Evolutionary conservation across 2,797 vertebrate genomes (phyloP).

Genomic region (Staurois parvus): DNA sequence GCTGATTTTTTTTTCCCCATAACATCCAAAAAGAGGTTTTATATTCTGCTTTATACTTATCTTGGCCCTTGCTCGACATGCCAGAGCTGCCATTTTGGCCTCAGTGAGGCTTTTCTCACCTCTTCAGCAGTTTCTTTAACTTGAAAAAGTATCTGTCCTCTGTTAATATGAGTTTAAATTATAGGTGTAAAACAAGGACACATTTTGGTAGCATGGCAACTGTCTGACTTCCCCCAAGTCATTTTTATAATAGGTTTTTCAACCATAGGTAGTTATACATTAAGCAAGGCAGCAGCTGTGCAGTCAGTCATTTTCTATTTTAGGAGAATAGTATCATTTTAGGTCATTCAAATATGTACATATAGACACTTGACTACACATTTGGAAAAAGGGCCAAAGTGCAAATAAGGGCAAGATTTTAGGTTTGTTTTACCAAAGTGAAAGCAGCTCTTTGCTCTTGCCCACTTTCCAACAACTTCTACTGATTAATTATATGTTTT

Average conservation of each 20-base stretch:
- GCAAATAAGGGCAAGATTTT: not conserved
- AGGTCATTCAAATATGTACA: constrained; percentile 3
- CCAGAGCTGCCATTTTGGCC: constrained; percentile 53
- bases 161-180: constrained; percentile 31
- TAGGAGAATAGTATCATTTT: not conserved
- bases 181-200: constrained; percentile 33
- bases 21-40: constrained; percentile 55
- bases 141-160: constrained; percentile 51
- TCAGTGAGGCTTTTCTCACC: constrained; percentile 55
- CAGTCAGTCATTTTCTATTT: constrained; percentile 11
- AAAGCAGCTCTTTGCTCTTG: not conserved
- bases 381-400: not conserved
- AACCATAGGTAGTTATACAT: not conserved
- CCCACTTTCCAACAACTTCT: not conserved
- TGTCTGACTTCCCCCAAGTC: not conserved
- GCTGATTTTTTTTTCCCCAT: constrained; percentile 1
- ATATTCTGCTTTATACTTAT: constrained; percentile 59
- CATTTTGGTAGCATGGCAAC: constrained; percentile 23
- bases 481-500: not conserved
- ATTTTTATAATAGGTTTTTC: not conserved
- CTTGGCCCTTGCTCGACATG: constrained; percentile 49
- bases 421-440: not conserved
- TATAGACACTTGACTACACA: not conserved
- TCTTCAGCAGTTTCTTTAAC: constrained; percentile 55
- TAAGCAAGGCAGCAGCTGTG: not conserved